A percentile compares a stretch with the other conserved stretches of the same genome.
Evolutionary conservation across 1,140 invertebrate species (phyloP).

Genomic region (Tetranychus cinnabarinus): DNA sequence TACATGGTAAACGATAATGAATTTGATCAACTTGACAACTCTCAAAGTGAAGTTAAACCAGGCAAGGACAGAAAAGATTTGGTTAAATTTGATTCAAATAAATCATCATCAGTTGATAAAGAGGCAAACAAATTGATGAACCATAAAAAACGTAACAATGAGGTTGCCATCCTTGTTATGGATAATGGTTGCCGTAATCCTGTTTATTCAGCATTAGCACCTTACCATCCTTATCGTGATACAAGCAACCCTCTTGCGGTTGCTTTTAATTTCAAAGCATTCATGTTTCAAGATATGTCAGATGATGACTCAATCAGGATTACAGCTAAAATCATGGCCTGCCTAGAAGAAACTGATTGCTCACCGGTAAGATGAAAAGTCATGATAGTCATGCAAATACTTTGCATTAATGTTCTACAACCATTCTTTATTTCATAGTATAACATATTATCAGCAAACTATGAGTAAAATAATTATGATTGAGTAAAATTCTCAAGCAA

Average conservation of each 20-base stretch:
- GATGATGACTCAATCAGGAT: conserved; percentile 35
- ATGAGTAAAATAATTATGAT: neutral
- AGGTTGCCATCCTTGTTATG: conserved; percentile 20
- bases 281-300: conserved; percentile 39
- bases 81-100: too few relatives aligned
- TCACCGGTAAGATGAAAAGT: conserved; percentile 13
- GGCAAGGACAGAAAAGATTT: too few relatives aligned
- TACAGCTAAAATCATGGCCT: conserved; percentile 32
- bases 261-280: conserved; percentile 32
- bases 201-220: conserved; percentile 23
- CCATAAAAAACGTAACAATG: too few relatives aligned
- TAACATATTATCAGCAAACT: neutral
- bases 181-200: conserved; percentile 33
- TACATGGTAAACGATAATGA: neutral
- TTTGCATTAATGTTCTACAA: neutral
- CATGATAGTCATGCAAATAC: neutral
- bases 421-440: neutral
- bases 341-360: conserved; percentile 33
- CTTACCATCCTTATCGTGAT: conserved; percentile 25
- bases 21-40: too few relatives aligned
- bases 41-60: too few relatives aligned
- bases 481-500: too few relatives aligned
- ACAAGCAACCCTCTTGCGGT: conserved; percentile 22
- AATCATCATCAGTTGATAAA: too few relatives aligned
- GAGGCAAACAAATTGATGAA: neutral